phyloP scores from a whole-genome alignment of 2,797 vertebrate genomes.

The Pristis pectinata region DNA sequence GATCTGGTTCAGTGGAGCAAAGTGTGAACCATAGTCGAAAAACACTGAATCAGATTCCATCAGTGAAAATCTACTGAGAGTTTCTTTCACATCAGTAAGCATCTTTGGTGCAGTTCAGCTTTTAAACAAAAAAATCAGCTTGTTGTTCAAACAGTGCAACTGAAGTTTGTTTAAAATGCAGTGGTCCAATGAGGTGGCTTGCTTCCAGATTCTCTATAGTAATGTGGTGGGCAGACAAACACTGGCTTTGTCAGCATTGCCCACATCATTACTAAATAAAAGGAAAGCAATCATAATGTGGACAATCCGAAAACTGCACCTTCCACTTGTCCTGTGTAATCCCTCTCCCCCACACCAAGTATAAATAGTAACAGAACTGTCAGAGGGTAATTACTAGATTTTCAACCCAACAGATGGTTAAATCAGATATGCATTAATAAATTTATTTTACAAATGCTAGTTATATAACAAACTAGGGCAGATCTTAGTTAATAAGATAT shows the following conservation, averaged over 20 bases:
- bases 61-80: neutral
- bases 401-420: neutral
- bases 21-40: neutral
- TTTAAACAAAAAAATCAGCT: neutral
- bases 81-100: neutral
- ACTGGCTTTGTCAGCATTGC: too few species aligned
- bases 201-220: too few species aligned
- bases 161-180: neutral
- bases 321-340: neutral
- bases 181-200: too few species aligned
- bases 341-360: too few species aligned
- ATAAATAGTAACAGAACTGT: neutral
- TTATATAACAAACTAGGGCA: too few species aligned
- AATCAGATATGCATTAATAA: neutral
- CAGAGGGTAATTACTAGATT: neutral
- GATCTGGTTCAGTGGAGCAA: neutral
- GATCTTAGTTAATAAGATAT: neutral
- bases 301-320: neutral
- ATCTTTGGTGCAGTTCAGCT: neutral
- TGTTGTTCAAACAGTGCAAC: neutral
- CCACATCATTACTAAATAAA: too few species aligned
- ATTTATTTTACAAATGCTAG: neutral
- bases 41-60: neutral
- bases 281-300: neutral
- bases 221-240: too few species aligned